phyloP scores from a whole-genome alignment of 2,797 vertebrate genomes.

The Pogoniulus pusillus region DNA sequence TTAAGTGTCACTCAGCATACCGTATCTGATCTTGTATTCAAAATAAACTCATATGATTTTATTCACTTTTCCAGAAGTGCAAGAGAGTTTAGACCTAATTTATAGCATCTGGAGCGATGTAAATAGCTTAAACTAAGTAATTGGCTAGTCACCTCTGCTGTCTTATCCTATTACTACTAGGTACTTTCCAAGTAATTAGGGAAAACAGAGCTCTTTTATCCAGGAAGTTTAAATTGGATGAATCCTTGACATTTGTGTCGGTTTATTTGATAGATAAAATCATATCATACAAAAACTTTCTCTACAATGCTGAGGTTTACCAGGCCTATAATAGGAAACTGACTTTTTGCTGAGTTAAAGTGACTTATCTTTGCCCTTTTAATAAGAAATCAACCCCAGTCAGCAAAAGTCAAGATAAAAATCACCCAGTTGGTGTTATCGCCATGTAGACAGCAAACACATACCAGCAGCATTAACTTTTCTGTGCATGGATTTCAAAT shows the following conservation, averaged over 20 bases:
- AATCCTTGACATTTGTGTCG: constrained; percentile 38
- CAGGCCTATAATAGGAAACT: constrained; percentile 45
- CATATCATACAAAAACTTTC: constrained; percentile 27
- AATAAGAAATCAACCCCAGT: constrained; percentile 57
- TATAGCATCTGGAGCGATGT: constrained; percentile 64
- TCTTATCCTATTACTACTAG: constrained; percentile 60
- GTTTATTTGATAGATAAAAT: constrained; percentile 53
- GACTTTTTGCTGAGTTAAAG: constrained; percentile 51
- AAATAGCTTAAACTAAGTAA: constrained; percentile 68
- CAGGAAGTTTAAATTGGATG: constrained; percentile 39
- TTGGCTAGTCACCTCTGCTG: constrained; percentile 47
- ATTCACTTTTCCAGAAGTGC: constrained; percentile 69
- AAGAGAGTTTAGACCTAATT: constrained; percentile 65
- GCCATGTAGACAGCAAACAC: background rate
- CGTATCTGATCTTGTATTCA: constrained; percentile 70
- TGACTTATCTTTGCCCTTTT: constrained; percentile 59
- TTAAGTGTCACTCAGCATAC: constrained; percentile 75
- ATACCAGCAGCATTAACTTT: background rate
- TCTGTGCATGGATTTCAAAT: constrained; percentile 24
- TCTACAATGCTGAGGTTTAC: background rate
- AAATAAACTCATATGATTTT: constrained; percentile 73
- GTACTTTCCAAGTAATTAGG: constrained; percentile 54
- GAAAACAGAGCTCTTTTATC: constrained; percentile 36
- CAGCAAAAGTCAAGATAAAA: constrained; percentile 62
- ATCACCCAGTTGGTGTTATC: constrained; percentile 37